These are phyloP conservation scores for Danio albolineatus DNA, from an alignment of 2,797 vertebrate genomes.

Conservation along the genomic window DNA sequence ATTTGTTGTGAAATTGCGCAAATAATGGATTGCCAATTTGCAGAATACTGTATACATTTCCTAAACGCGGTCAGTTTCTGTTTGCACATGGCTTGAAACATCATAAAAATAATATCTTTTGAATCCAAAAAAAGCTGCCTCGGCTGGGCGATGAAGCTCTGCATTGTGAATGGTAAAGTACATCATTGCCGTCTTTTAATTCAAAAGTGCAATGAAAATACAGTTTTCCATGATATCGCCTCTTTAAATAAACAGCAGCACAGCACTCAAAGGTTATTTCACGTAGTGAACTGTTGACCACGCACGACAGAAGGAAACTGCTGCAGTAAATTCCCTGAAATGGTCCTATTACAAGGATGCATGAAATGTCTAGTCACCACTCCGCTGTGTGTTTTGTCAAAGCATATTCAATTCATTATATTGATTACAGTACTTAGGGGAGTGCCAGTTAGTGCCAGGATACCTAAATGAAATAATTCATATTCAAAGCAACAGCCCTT, in stretches of 20 bases:
- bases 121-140: neutral
- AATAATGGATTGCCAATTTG: no score
- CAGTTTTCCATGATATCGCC: neutral
- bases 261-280: neutral
- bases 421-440: constrained; percentile 52
- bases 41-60: neutral
- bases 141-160: neutral
- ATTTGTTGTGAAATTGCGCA: no score
- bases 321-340: constrained; percentile 10
- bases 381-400: constrained; percentile 47
- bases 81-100: neutral
- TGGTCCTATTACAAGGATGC: constrained; percentile 23
- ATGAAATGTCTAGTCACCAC: constrained; percentile 31
- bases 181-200: neutral
- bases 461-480: constrained; percentile 53
- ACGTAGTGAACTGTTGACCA: neutral
- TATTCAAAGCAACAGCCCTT: constrained; percentile 49
- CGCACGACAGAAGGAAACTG: neutral
- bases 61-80: neutral
- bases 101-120: neutral
- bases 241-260: neutral
- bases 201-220: neutral
- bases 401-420: constrained; percentile 54
- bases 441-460: constrained; percentile 44
- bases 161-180: neutral